Evolutionary conservation across 2,888 invertebrate genomes (phyloP).

Genomic region (Meliscaeva auricollis): DNA sequence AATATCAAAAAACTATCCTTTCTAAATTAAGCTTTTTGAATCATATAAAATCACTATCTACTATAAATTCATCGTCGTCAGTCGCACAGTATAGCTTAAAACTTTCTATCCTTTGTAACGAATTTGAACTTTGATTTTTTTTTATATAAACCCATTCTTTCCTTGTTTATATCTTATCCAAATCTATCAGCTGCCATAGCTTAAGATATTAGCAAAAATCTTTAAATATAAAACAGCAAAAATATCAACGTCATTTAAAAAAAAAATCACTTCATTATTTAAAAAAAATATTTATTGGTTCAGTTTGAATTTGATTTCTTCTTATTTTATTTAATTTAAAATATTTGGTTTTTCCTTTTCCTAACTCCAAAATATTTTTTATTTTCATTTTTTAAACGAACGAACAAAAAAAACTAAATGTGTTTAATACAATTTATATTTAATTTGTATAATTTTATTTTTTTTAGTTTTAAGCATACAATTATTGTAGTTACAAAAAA

Average conservation of each 20-base stretch:
- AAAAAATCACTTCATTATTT: conserved; percentile 60
- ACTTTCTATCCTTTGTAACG: conserved; percentile 15
- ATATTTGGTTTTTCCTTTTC: conserved; percentile 46
- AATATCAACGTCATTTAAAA: conserved; percentile 39
- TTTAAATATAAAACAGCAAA: conserved; percentile 30
- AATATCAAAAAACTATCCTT: conserved; percentile 9
- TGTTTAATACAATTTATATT: conserved; percentile 7
- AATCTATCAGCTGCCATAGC: conserved; percentile 74
- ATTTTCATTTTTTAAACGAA: conserved; percentile 30
- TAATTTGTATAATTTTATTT: conserved; percentile 29
- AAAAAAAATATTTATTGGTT: conserved; percentile 67
- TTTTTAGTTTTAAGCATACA: conserved; percentile 47
- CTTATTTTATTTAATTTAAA: conserved; percentile 35
- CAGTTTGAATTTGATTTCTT: conserved; percentile 66
- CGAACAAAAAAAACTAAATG: conserved; percentile 19
- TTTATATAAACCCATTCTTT: conserved; percentile 11
- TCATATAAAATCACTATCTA: conserved; percentile 49
- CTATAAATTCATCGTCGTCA: conserved; percentile 65
- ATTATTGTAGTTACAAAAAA: conserved; percentile 31
- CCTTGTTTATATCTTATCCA: conserved; percentile 42
- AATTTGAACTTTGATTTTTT: conserved; percentile 25
- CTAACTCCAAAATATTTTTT: conserved; percentile 20
- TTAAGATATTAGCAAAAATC: conserved; percentile 58
- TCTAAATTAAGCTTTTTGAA: conserved; percentile 38
- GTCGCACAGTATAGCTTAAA: conserved; percentile 65